A percentile compares a stretch with the other conserved stretches of the same genome.
phyloP scores from a whole-genome alignment of 2,888 invertebrate genomes.

The Cephus spinipes region DNA sequence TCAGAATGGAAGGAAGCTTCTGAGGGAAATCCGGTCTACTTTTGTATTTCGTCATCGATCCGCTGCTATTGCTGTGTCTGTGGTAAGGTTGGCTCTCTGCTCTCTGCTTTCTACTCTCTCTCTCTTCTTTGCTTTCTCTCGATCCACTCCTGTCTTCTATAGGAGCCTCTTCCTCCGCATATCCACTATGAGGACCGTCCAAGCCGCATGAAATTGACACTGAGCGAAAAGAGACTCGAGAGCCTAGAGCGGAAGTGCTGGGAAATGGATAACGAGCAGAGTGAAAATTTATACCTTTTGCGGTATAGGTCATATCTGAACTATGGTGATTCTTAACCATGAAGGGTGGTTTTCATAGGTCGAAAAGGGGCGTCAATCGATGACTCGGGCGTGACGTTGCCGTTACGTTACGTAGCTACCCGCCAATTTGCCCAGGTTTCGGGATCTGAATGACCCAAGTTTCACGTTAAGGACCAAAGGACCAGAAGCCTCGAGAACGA shows the following conservation, averaged over 20 bases:
- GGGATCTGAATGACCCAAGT: not conserved
- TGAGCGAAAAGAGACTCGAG: not conserved
- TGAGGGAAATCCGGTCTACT: slow-evolving; percentile 38
- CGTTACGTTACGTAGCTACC: not conserved
- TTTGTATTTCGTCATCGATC: slow-evolving; percentile 21
- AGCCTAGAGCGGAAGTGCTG: not conserved
- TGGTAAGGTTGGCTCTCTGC: slow-evolving; percentile 1
- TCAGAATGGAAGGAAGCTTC: slow-evolving; percentile 34
- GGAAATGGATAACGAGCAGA: not conserved
- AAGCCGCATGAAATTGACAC: not conserved
- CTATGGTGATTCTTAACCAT: not conserved
- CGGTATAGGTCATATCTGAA: not conserved
- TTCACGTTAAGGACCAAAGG: not conserved
- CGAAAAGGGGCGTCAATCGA: not conserved
- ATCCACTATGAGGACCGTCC: not conserved
- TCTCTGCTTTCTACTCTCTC: not conserved
- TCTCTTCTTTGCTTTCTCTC: slow-evolving; percentile 25
- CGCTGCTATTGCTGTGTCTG: slow-evolving; percentile 10
- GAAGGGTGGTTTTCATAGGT: not conserved
- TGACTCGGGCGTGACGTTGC: not conserved
- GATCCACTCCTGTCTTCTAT: not conserved
- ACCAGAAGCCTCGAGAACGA: not conserved
- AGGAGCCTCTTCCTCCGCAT: not conserved
- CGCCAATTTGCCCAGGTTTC: not conserved
- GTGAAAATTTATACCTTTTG: not conserved